A percentile compares a stretch with the other conserved stretches of the same genome.
Conservation (phyloP, 2,113 vertebrate species). For the Mesocricetus auratus region DNA sequence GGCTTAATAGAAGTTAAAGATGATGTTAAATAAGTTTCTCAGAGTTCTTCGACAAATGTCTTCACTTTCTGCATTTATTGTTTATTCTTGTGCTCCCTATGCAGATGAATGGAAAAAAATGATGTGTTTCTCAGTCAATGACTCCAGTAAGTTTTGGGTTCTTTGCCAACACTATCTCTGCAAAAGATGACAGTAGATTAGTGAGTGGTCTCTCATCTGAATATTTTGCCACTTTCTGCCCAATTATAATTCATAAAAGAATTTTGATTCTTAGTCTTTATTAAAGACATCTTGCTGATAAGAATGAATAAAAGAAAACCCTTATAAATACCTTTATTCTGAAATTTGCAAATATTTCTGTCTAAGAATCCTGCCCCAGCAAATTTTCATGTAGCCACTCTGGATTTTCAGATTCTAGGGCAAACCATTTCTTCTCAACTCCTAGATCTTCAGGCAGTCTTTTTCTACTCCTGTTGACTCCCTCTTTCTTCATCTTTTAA, state of each 20-base stretch:
- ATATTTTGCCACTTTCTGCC: background rate
- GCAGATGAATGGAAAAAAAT: background rate
- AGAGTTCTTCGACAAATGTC: background rate
- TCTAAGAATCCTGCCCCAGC: background rate
- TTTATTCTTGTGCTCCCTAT: background rate
- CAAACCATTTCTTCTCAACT: background rate
- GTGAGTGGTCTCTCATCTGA: background rate
- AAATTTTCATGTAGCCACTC: background rate
- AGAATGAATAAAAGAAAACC: background rate
- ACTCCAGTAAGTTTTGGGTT: background rate
- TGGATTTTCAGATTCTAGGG: background rate
- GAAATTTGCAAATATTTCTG: background rate
- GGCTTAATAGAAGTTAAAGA: background rate
- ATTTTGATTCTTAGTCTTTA: background rate
- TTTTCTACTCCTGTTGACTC: background rate
- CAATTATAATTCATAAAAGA: background rate
- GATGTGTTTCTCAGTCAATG: background rate
- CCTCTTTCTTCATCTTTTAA: background rate
- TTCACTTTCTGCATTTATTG: background rate
- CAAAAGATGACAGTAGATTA: background rate
- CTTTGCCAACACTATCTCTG: background rate
- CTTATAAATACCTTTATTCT: background rate
- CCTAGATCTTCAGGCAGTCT: background rate
- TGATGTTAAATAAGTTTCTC: too few species aligned
- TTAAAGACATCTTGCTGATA: background rate